Evolutionary conservation across 2,888 invertebrate species (phyloP).

Genomic region (Agrypnus murinus): DNA sequence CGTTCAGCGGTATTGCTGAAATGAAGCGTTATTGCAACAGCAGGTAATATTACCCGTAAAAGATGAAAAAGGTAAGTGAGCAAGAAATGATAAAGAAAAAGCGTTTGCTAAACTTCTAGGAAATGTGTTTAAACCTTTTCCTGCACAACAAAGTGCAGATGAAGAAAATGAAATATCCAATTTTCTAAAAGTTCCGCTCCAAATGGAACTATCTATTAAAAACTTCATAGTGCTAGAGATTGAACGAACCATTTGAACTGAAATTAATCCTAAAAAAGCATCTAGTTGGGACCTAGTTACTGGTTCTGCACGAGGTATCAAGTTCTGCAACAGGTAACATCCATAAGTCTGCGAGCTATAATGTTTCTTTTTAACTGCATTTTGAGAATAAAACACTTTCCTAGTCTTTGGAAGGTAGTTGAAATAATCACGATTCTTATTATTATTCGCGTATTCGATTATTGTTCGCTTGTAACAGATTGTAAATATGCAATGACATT

Average conservation of each 20-base stretch:
- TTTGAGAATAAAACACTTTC: conserved; percentile 6
- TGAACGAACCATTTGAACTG: conserved; percentile 13
- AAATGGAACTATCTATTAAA: no score
- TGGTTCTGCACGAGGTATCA: no score
- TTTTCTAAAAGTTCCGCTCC: conserved; percentile 9
- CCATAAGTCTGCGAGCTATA: background rate
- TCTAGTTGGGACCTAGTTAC: conserved; percentile 20
- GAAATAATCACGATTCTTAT: no score
- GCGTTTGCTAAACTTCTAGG: conserved; percentile 16
- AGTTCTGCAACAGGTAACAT: conserved; percentile 1
- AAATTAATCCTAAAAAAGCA: conserved; percentile 10
- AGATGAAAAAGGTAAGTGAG: conserved; percentile 16
- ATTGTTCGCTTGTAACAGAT: no score
- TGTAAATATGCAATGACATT: no score
- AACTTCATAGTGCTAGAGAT: conserved; percentile 6
- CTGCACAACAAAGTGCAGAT: conserved; percentile 2
- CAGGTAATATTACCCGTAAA: conserved; percentile 12
- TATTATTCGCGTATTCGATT: no score
- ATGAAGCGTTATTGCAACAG: conserved; percentile 15
- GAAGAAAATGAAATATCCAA: background rate
- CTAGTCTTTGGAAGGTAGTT: conserved; percentile 4
- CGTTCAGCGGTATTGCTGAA: no score
- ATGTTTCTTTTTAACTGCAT: conserved; percentile 10
- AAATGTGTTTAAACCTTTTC: conserved; percentile 10
- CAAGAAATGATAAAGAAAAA: conserved; percentile 30